Evolutionary conservation across 2,113 vertebrate genomes (phyloP).

Genomic region (Synchiropus splendidus): DNA sequence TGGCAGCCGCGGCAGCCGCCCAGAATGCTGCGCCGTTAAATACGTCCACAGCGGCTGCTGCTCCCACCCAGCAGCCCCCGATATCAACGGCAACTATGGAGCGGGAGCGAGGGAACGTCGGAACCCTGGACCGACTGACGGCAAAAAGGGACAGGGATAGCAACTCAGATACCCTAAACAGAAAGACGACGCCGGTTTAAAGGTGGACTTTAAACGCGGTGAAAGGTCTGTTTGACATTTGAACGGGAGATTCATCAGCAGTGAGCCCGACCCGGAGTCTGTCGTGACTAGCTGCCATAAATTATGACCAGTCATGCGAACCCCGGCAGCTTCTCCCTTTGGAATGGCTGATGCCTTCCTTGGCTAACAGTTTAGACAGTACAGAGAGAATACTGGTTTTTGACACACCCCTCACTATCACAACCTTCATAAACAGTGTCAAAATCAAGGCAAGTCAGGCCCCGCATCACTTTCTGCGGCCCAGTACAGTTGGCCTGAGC

Average conservation of each 20-base stretch:
- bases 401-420: too few relatives aligned
- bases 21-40: constrained; percentile 63
- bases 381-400: too few relatives aligned
- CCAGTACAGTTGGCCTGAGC: too few relatives aligned
- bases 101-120: constrained; percentile 60
- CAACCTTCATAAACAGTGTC: too few relatives aligned
- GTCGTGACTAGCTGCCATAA: constrained; percentile 28
- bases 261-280: constrained; percentile 22
- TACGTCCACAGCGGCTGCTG: constrained; percentile 63
- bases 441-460: too few relatives aligned
- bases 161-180: constrained; percentile 85
- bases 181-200: constrained; percentile 84
- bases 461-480: too few relatives aligned
- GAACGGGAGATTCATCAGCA: not conserved
- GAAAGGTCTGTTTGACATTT: too few relatives aligned
- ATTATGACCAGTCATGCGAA: constrained; percentile 34
- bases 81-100: constrained; percentile 69
- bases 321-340: too few relatives aligned
- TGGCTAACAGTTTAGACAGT: too few relatives aligned
- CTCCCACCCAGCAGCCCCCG: constrained; percentile 47
- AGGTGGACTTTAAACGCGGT: not conserved
- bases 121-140: constrained; percentile 60
- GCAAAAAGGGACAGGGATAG: constrained; percentile 70
- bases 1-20: constrained; percentile 50
- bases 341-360: too few relatives aligned